A percentile compares a stretch with the other conserved stretches of the same genome.
phyloP scores from a whole-genome alignment of 2,113 vertebrate species.

The Petaurus breviceps region DNA sequence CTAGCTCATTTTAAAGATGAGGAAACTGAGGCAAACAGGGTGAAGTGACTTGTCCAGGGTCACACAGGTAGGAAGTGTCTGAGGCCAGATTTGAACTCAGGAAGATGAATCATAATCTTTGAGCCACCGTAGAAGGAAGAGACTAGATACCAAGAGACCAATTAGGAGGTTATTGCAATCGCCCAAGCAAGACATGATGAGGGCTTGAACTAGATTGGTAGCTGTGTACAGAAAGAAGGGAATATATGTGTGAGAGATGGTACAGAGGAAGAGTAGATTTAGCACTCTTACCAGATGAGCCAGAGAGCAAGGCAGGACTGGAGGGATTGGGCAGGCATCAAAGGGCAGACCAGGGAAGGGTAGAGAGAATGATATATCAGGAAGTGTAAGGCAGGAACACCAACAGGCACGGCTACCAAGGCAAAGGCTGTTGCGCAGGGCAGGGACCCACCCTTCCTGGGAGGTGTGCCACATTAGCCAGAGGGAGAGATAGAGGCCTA shows the following conservation, averaged over 20 bases:
- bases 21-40: too few relatives aligned
- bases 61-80: not conserved
- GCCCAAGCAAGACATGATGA: not conserved
- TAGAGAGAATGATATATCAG: constrained; percentile 3
- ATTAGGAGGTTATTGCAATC: not conserved
- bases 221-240: not conserved
- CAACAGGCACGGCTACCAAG: constrained; percentile 58
- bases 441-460: constrained; percentile 63
- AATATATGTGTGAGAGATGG: not conserved
- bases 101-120: not conserved
- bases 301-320: not conserved
- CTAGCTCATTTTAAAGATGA: too few relatives aligned
- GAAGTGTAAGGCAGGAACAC: constrained; percentile 38
- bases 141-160: not conserved
- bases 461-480: constrained; percentile 66
- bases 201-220: not conserved
- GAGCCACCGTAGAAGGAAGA: not conserved
- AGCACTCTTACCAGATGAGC: not conserved
- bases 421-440: constrained; percentile 47
- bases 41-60: too few relatives aligned
- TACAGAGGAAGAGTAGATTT: not conserved
- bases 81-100: not conserved
- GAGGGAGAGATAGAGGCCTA: constrained; percentile 65
- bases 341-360: constrained; percentile 14
- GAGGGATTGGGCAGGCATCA: constrained; percentile 8